Evolutionary conservation across 2,113 vertebrate species (phyloP), one percentile per base, ranked within the genome.

Genomic region (Bambusicola thoracicus): DNA sequence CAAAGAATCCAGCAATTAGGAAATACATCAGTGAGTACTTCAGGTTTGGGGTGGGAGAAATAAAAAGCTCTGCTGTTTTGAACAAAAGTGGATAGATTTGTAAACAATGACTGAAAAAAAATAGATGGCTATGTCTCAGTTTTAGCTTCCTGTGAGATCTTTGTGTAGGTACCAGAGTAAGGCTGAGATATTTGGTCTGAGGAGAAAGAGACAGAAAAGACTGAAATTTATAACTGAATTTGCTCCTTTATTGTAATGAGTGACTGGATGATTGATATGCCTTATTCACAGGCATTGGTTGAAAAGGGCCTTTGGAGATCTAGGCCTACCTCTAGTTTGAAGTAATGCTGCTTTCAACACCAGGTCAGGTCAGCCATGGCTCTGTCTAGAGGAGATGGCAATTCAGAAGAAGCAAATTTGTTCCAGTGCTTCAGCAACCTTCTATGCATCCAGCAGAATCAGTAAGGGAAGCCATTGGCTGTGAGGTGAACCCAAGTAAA

Each of bases 31-130:
- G 20, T 40, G 13, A 25, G 27, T 66, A 27, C 10, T 43, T 43
- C 21, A 66, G 11, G 2, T 55, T 48, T 48, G 30, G 8, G 3
- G 1, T 6, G 7, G 1, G 1, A 29, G 6, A 11, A 34, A 9
- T n/a, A 41, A 43, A 58, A 75, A 43, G 1, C 6, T 38, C 27
- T 34, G 10, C 75, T 72, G 10, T 76, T 72, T 62, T 49, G 32
- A 62, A 24, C 62, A 24, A 43, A 62, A 62, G 44, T 51, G 27
- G 14, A 44, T 24, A 56, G 14, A 40, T 43, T 79, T 44, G 16
- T 58, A 29, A 8, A 18, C 29, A 15, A 3, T 20, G 5, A 34
- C 40, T 83, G 6, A 69, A 44, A 83, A 87, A 32, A 56, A 56
- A 69, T 4, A 43, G 9, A 11, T 85, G 76, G 13, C 34, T 76